Percentiles rank a stretch among this genome's conserved stretches.
These are phyloP conservation scores for Melanotaenia trifasciata DNA, from an alignment of 2,797 vertebrate genomes.

Conservation along the genomic window DNA sequence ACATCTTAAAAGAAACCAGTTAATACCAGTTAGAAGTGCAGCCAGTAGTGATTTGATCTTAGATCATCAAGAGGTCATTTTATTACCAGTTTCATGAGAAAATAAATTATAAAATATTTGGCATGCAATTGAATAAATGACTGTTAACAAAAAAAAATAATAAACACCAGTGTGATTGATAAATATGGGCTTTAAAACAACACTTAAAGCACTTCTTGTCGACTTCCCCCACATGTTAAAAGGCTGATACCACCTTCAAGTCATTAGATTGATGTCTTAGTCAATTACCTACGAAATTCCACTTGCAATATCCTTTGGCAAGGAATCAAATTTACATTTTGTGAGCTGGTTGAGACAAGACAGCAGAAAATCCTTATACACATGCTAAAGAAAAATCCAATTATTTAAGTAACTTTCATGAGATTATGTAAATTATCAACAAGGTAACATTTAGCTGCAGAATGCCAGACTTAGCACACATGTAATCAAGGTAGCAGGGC, in stretches of 20 bases:
- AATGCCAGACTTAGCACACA: background rate
- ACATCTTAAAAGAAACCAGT: too few relatives aligned
- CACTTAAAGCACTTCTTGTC: background rate
- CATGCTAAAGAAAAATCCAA: background rate
- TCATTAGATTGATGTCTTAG: constrained; percentile 25
- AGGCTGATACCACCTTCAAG: background rate
- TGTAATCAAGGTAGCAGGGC: constrained; percentile 42
- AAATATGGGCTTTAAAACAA: background rate
- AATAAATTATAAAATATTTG: background rate
- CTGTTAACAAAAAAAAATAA: background rate
- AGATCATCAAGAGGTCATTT: too few relatives aligned
- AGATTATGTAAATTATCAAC: background rate
- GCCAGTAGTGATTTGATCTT: background rate
- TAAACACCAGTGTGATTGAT: background rate
- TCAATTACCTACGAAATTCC: constrained; percentile 17
- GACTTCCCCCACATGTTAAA: background rate
- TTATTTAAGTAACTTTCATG: background rate
- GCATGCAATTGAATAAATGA: background rate
- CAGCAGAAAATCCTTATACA: background rate
- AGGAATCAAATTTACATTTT: background rate
- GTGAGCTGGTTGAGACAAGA: background rate
- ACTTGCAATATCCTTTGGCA: background rate
- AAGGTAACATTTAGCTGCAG: constrained; percentile 2
- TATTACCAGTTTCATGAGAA: background rate
- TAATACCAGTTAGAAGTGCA: background rate